Percentiles rank a stretch among this genome's conserved stretches.
phyloP scores from a whole-genome alignment of 2,113 vertebrate species.

The Phycodurus eques region DNA sequence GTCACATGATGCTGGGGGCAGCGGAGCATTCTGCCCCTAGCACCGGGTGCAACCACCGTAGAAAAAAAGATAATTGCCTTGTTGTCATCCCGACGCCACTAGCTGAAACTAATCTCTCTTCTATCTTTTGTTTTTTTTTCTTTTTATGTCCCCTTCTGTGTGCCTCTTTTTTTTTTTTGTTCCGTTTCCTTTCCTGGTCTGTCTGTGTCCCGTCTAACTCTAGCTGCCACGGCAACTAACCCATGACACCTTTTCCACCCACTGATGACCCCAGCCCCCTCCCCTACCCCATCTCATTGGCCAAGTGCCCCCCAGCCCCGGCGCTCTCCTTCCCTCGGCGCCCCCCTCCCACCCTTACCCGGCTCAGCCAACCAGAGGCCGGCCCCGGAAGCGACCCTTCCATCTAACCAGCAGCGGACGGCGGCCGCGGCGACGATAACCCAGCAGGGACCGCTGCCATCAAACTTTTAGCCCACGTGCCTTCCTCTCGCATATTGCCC shows the following conservation, averaged over 20 bases:
- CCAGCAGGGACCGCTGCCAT: constrained; percentile 58
- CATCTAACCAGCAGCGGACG: constrained; percentile 62
- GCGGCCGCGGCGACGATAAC: constrained; percentile 52
- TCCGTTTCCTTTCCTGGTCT: constrained; percentile 70
- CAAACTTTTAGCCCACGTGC: constrained; percentile 18
- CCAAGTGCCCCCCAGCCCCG: constrained; percentile 79
- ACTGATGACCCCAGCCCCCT: constrained; percentile 99
- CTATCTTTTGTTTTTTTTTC: constrained; percentile 85
- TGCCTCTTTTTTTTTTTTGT: constrained; percentile 66
- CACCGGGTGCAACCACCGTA: constrained; percentile 76
- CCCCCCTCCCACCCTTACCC: neutral
- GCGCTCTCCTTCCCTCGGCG: neutral
- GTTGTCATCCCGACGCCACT: constrained; percentile 99
- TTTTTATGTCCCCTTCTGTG: constrained; percentile 71
- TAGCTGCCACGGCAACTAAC: constrained; percentile 99
- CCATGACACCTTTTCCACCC: constrained; percentile 99
- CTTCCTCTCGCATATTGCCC: constrained; percentile 2
- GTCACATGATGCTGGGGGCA: constrained; percentile 41
- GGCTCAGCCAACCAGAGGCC: constrained; percentile 67
- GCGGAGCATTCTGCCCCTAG: constrained; percentile 48
- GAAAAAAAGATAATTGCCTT: constrained; percentile 81
- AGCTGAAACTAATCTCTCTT: constrained; percentile 99
- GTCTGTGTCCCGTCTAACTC: constrained; percentile 89
- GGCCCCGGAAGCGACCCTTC: constrained; percentile 61
- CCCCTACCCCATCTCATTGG: constrained; percentile 97